Evolutionary conservation across 92 coral and sea anemone genomes (phyloP).

Genomic region (Desmophyllum pertusum): DNA sequence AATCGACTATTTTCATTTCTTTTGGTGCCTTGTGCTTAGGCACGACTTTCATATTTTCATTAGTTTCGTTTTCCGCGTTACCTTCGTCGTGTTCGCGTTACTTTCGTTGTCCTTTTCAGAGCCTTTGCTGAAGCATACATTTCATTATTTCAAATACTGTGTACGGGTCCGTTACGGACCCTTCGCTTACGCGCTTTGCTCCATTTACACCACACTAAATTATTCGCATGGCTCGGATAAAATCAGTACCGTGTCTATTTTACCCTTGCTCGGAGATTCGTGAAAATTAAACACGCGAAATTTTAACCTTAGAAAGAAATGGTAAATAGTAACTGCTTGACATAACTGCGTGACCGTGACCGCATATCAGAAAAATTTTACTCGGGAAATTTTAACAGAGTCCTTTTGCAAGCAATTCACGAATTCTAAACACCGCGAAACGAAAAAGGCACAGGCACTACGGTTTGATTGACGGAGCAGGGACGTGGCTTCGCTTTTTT

Average conservation of each 20-base stretch:
- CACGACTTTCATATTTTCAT: not conserved
- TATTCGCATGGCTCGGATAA: not conserved
- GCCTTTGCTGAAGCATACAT: slow-evolving; percentile 5
- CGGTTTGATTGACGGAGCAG: not conserved
- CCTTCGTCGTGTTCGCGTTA: not conserved
- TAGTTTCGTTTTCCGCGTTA: not conserved
- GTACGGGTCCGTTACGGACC: not conserved
- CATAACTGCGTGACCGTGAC: no score
- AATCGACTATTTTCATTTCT: not conserved
- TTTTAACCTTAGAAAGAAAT: not conserved
- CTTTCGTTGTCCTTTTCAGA: slow-evolving; percentile 8
- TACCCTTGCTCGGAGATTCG: not conserved
- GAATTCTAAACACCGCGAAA: not conserved
- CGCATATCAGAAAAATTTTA: not conserved
- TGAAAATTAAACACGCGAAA: not conserved
- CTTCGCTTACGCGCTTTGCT: not conserved
- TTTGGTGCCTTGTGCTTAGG: not conserved
- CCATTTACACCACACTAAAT: not conserved
- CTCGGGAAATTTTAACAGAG: not conserved
- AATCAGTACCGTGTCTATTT: not conserved
- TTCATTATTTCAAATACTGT: not conserved
- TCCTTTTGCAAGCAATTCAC: not conserved
- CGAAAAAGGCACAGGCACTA: not conserved
- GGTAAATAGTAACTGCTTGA: not conserved
- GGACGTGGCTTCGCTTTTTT: no score